phyloP scores from a whole-genome alignment of 2,888 invertebrate genomes.

The Unio delphinus region DNA sequence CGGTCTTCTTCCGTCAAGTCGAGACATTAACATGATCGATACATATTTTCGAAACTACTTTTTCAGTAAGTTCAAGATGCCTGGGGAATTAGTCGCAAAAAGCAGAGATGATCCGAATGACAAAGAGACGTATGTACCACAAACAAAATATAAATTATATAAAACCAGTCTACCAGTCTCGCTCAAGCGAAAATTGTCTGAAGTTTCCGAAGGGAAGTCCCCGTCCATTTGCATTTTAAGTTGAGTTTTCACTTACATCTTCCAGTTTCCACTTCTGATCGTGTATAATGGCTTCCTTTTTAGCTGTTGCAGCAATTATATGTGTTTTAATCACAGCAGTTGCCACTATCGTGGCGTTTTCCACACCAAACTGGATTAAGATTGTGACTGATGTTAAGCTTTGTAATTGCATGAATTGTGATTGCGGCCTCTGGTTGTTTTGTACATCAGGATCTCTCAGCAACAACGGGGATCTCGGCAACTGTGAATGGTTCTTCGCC shows the following conservation, averaged over 20 bases:
- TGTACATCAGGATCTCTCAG: constrained; percentile 37
- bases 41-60: too few species aligned
- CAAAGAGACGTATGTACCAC: too few species aligned
- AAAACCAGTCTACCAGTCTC: too few species aligned
- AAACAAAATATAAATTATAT: too few species aligned
- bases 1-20: too few species aligned
- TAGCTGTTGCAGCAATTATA: constrained; percentile 58
- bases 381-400: constrained; percentile 21
- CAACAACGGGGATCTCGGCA: constrained; percentile 46
- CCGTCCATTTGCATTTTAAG: constrained; percentile 2
- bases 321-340: constrained; percentile 63
- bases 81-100: too few species aligned
- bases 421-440: constrained; percentile 60
- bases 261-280: too few species aligned
- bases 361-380: constrained; percentile 62
- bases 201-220: background rate
- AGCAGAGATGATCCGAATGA: too few species aligned
- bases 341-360: constrained; percentile 60
- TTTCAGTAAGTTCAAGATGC: too few species aligned
- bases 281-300: constrained; percentile 52
- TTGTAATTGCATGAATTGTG: constrained; percentile 42
- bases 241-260: background rate
- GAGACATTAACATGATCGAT: too few species aligned
- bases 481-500: constrained; percentile 61
- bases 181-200: too few species aligned